Conservation (phyloP, 2,797 vertebrate species). For the Periparus ater region DNA sequence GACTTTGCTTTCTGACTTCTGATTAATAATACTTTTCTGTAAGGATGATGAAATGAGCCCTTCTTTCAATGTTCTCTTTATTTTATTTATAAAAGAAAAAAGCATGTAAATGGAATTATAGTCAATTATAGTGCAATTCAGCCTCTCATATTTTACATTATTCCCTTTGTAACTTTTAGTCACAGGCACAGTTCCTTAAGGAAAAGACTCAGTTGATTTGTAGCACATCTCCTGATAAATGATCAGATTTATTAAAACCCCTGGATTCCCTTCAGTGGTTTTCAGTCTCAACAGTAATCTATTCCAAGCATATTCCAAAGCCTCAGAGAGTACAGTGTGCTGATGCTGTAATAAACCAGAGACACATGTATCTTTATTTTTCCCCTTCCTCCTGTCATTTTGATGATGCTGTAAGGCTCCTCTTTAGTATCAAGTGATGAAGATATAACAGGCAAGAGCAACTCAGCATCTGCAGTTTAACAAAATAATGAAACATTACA, state of each 20-base stretch:
- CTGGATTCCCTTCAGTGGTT: not conserved
- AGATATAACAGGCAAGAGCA: not conserved
- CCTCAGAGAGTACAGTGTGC: not conserved
- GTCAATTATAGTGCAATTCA: not conserved
- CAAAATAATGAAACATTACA: not conserved
- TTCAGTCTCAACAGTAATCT: not conserved
- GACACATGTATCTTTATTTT: not conserved
- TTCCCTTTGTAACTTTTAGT: not conserved
- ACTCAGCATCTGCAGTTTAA: not conserved
- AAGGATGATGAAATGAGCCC: not conserved
- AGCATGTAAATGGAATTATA: not conserved
- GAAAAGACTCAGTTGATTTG: not conserved
- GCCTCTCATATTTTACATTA: not conserved
- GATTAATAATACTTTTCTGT: not conserved
- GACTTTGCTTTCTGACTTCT: not conserved
- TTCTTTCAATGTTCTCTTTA: not conserved
- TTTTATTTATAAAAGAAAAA: not conserved
- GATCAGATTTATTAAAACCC: constrained; percentile 19
- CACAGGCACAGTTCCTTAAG: not conserved
- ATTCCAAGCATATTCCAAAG: not conserved
- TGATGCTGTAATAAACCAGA: not conserved
- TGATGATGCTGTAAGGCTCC: not conserved
- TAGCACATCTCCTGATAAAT: not conserved
- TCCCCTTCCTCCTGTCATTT: not conserved
- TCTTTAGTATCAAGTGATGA: not conserved